Conservation (phyloP, 2,797 vertebrate species). For the Rhinichthys osculus region DNA sequence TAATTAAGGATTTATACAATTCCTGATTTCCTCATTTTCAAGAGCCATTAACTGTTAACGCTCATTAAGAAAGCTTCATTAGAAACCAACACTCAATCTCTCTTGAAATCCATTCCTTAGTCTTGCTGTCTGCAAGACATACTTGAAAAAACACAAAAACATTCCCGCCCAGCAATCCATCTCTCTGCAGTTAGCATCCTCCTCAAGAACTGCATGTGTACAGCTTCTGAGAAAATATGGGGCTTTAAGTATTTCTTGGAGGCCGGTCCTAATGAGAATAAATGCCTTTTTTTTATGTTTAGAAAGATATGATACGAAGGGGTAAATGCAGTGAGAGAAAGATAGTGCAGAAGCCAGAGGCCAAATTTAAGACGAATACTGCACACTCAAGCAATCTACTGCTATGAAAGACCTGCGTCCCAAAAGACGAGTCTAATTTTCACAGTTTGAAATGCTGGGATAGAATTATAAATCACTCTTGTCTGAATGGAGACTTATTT, state of each 20-base stretch:
- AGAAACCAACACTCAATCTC: background rate
- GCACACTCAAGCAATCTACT: conserved; percentile 27
- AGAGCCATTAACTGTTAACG: conserved; percentile 21
- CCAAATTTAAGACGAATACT: conserved; percentile 16
- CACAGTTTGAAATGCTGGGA: conserved; percentile 46
- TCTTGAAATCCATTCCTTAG: background rate
- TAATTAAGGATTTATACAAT: conserved; percentile 20
- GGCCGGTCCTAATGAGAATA: conserved; percentile 1
- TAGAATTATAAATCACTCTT: conserved; percentile 41
- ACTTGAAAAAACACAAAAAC: conserved; percentile 5
- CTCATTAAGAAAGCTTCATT: conserved; percentile 21
- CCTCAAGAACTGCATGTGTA: background rate
- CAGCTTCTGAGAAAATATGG: conserved; percentile 6
- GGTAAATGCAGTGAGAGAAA: conserved; percentile 18
- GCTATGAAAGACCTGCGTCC: conserved; percentile 30
- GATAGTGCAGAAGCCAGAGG: background rate
- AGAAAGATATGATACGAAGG: background rate
- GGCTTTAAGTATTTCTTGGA: background rate
- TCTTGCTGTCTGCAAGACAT: background rate
- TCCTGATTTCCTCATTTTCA: conserved; percentile 10
- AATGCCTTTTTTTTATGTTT: background rate
- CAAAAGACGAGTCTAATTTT: conserved; percentile 48
- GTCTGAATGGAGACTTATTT: conserved; percentile 45
- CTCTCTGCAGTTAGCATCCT: background rate
- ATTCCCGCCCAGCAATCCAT: background rate